A percentile compares a stretch with the other conserved stretches of the same genome.
Evolutionary conservation across 1,140 invertebrate genomes (phyloP).

Genomic region (Cherax destructor): DNA sequence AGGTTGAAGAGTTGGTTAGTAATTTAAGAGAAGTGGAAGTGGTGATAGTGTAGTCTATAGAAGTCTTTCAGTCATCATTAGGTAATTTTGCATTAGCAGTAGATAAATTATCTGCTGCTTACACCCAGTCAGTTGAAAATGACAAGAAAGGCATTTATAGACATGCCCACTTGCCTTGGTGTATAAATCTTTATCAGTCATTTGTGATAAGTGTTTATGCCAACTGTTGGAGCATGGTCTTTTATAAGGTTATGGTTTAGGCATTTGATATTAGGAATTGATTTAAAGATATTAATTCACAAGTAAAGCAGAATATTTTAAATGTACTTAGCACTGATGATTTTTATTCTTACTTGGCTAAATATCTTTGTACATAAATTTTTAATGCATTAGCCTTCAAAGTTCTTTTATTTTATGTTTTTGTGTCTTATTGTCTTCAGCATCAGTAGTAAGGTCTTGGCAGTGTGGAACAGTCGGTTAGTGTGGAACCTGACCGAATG

Average conservation of each 20-base stretch:
- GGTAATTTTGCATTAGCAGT: not conserved
- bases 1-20: conserved; percentile 48
- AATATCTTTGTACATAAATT: conserved; percentile 9
- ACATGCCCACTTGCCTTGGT: conserved; percentile 34
- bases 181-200: conserved; percentile 56
- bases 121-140: not conserved
- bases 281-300: conserved; percentile 34
- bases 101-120: not conserved
- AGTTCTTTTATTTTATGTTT: conserved; percentile 28
- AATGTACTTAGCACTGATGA: conserved; percentile 56
- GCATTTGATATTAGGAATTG: conserved; percentile 56
- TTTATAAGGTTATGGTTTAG: conserved; percentile 54
- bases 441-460: not conserved
- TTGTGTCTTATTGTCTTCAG: conserved; percentile 10
- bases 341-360: conserved; percentile 61
- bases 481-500: conserved; percentile 53
- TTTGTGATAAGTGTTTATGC: conserved; percentile 65
- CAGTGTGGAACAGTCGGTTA: conserved; percentile 42
- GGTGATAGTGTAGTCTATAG: conserved; percentile 21
- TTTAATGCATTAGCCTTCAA: conserved; percentile 13
- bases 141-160: conserved; percentile 16
- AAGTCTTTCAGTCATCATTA: not conserved
- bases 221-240: conserved; percentile 42
- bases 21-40: conserved; percentile 30
- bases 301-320: conserved; percentile 42